These are phyloP conservation scores for Leptinotarsa rubiginosa DNA, from an alignment of 2,888 invertebrate genomes.

Conservation along the genomic window DNA sequence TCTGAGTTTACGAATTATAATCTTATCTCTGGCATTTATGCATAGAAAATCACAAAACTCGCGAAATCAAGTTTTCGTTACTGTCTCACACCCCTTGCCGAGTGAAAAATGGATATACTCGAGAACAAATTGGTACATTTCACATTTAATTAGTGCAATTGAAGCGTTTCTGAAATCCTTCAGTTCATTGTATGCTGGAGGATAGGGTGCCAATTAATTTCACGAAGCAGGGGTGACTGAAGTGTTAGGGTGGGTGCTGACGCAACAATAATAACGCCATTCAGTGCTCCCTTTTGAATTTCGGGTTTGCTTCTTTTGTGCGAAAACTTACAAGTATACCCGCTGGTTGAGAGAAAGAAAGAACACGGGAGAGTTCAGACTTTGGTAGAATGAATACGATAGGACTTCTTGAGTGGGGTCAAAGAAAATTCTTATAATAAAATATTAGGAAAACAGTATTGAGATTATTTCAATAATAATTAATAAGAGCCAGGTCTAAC, in stretches of 20 bases:
- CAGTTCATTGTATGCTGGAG: slow-evolving; percentile 16
- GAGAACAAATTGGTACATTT: slow-evolving; percentile 18
- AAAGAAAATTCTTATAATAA: too few species aligned
- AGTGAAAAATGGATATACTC: slow-evolving; percentile 10
- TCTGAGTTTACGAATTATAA: too few species aligned
- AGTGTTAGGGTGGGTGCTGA: slow-evolving; percentile 15
- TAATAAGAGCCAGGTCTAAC: too few species aligned
- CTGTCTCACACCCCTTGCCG: neutral
- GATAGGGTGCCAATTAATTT: slow-evolving; percentile 18
- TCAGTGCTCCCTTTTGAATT: slow-evolving; percentile 11
- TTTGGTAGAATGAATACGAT: neutral
- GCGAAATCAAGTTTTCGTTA: neutral
- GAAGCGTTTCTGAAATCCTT: slow-evolving; percentile 17
- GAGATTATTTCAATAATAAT: too few species aligned
- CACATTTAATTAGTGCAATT: slow-evolving; percentile 11
- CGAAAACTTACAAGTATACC: slow-evolving; percentile 2
- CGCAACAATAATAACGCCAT: slow-evolving; percentile 22
- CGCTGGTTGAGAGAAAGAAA: neutral
- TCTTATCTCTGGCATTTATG: too few species aligned
- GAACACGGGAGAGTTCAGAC: neutral
- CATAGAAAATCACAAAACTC: too few species aligned
- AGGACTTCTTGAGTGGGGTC: too few species aligned
- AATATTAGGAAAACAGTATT: too few species aligned
- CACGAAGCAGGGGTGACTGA: slow-evolving; percentile 16
- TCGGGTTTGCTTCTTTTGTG: slow-evolving; percentile 6